Conservation (phyloP, 2,797 vertebrate species). For the Anabacerthia variegaticeps region DNA sequence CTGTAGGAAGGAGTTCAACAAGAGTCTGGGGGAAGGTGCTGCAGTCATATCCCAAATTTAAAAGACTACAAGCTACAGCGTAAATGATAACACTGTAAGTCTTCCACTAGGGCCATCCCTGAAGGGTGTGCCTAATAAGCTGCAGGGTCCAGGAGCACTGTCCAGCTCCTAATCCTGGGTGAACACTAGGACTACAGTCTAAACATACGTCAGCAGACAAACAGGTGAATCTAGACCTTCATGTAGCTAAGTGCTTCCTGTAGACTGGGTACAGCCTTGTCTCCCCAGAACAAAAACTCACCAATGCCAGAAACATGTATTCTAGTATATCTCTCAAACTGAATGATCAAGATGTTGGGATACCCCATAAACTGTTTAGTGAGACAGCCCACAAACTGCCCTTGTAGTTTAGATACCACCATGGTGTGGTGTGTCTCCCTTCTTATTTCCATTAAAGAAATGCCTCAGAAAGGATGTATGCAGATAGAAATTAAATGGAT, state of each 20-base stretch:
- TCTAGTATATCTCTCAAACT: neutral
- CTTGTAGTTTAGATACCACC: neutral
- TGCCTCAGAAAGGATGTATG: neutral
- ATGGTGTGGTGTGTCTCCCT: neutral
- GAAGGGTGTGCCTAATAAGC: neutral
- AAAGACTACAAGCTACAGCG: neutral
- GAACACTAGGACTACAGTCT: accelerated
- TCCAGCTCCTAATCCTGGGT: neutral
- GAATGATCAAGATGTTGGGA: neutral
- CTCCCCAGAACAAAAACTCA: neutral
- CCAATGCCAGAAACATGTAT: neutral
- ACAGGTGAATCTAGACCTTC: neutral
- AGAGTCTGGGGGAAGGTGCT: neutral
- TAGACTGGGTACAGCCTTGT: neutral
- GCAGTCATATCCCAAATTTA: neutral
- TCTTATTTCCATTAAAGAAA: neutral
- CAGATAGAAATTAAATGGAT: neutral
- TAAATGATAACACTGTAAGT: neutral
- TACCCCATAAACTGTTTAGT: neutral
- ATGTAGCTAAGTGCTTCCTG: neutral
- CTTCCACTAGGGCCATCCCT: neutral
- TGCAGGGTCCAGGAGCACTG: neutral
- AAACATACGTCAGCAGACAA: accelerated
- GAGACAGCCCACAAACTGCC: neutral
- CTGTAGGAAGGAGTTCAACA: neutral